Evolutionary conservation across 2,888 invertebrate genomes (phyloP).

Genomic region (Cotesia congregata): DNA sequence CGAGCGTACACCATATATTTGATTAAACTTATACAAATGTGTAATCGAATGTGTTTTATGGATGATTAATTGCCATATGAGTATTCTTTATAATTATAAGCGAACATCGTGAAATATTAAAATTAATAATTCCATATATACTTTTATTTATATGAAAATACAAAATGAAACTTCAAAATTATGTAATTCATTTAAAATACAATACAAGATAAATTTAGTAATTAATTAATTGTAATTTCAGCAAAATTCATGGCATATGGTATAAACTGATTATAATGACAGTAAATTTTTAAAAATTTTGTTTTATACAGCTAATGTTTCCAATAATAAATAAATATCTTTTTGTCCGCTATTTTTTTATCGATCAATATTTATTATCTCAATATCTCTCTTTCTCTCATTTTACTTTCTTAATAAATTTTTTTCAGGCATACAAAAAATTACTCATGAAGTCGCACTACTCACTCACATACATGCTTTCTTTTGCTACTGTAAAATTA

Average conservation of each 20-base stretch:
- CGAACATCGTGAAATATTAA: background rate
- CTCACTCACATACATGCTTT: background rate
- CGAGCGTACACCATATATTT: constrained; percentile 39
- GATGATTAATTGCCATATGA: constrained; percentile 39
- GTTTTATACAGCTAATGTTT: constrained; percentile 42
- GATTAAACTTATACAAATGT: constrained; percentile 45
- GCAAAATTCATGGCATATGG: constrained; percentile 31
- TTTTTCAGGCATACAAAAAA: background rate
- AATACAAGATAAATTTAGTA: background rate
- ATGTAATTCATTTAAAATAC: background rate
- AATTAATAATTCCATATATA: constrained; percentile 1
- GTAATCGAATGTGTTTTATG: constrained; percentile 49
- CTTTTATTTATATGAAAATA: background rate
- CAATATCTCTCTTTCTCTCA: constrained; percentile 26
- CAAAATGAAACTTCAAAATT: constrained; percentile 6
- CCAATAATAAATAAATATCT: constrained; percentile 57
- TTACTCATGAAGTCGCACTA: background rate
- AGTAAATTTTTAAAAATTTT: constrained; percentile 28
- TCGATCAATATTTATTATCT: constrained; percentile 11
- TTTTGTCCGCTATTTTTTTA: constrained; percentile 53
- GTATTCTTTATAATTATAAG: constrained; percentile 31
- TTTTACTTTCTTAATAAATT: background rate
- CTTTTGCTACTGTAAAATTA: background rate
- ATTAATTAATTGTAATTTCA: background rate
- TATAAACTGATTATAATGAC: constrained; percentile 24